phyloP scores from a whole-genome alignment of 2,113 vertebrate species.

The Lepisosteus osseus region DNA sequence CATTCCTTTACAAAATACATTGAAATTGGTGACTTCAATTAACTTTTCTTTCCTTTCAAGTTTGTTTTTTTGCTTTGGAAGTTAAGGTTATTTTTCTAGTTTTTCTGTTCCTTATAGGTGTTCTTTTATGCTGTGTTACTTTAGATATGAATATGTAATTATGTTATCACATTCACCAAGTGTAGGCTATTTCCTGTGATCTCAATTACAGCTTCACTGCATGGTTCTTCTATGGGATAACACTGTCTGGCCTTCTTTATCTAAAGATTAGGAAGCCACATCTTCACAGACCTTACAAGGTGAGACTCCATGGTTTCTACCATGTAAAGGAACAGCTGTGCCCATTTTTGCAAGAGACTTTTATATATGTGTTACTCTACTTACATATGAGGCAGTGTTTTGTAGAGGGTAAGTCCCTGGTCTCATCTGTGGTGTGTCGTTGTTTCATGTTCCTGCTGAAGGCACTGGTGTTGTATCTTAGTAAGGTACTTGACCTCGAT shows the following conservation, averaged over 20 bases:
- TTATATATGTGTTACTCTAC: not conserved
- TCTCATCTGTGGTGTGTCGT: no score
- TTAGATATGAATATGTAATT: not conserved
- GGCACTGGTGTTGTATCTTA: no score
- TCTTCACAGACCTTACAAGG: conserved; percentile 74
- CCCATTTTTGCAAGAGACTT: no score
- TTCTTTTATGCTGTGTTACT: not conserved
- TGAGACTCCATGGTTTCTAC: conserved; percentile 33
- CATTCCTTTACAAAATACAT: no score
- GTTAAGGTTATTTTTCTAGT: no score
- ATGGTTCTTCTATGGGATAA: conserved; percentile 81
- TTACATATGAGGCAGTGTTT: not conserved
- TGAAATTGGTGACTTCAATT: no score
- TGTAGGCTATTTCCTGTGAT: conserved; percentile 13
- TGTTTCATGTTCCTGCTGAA: no score
- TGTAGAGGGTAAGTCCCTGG: not conserved
- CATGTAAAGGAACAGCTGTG: no score
- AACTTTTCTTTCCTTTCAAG: no score
- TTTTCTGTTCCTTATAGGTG: not conserved
- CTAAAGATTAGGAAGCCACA: conserved; percentile 81
- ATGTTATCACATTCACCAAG: not conserved
- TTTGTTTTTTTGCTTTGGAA: no score
- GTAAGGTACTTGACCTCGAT: no score
- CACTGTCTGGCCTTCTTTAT: conserved; percentile 77
- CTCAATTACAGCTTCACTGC: conserved; percentile 69